Evolutionary conservation across 1,140 invertebrate species (phyloP), one percentile per base, ranked within the genome.

Genomic region (Leptestheria dahalacensis): DNA sequence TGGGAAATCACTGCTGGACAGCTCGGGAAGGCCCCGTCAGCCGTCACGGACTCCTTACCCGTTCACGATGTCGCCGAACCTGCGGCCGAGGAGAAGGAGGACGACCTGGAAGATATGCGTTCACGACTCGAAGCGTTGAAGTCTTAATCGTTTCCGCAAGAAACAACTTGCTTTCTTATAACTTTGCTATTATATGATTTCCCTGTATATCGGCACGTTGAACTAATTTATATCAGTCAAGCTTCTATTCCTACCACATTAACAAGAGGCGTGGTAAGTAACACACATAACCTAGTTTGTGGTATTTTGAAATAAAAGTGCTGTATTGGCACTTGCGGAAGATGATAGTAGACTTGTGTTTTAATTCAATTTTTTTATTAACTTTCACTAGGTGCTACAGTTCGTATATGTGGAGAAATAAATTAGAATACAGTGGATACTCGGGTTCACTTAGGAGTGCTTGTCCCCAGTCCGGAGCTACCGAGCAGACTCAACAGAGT

Each of bases 1-100:
- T 96, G 84, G 85, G 94, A 98, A 73, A 74, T 98, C 1, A 97
- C 93, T 1, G 85, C 88, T 67, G 95, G 94, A 53, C 85, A 90
- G 70, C 73, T 97, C 52, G 92, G 91, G 26, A 87, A 87, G 73
- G 91, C 91, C 20, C 89, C 90, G 0, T 78, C 84, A 23, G 76
- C 73, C 25, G 72, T 75, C 11, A 70, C 71, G 15, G 74, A 76
- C 58, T 69, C 72, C 10, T 65, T 78, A 46, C 73, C 75, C 62
- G 33, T 15, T 41, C 33, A 41, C 33, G 6, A 15, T 41, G 75
- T 78, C 60, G 71, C 77, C 61, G 82, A 85, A 9, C 82, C 84
- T 9, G 70, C 77, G 63, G 78, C 79, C n/a, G 81, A 79, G 49
- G 83, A 84, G 28, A 83, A 88, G 66, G 75, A 75, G 54, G 83